Evolutionary conservation across 2,113 vertebrate species (phyloP), one percentile per base, ranked within the genome.

Genomic region (Spea bombifrons): DNA sequence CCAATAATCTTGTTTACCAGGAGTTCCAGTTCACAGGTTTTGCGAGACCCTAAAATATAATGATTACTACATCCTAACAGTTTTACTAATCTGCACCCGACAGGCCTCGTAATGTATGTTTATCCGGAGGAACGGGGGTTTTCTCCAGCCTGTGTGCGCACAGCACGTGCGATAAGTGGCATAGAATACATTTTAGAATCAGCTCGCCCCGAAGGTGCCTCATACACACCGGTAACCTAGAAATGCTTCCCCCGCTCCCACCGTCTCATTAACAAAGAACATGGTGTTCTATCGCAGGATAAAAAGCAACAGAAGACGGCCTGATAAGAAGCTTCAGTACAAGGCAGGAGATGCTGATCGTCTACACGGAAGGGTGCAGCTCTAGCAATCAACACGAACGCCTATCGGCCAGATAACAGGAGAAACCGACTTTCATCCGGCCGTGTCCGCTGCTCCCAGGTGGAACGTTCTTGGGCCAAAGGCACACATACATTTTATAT

Each of bases 381-480:
- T 43, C 5, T 15, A 7, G 9, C 53, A 70, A 77, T 49, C 68
- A 78, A 71, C 67, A 71, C 46, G 47, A 16, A 5, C 15, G 5
- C 59, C 3, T 71, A 71, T 78, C 76, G 50, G 52, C 1, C 46
- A n/a, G 68, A 78, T 78, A 71, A 78, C 46, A 13, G 57, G 3
- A 70, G 7, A 47, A 45, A 71, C 65, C 71, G 70, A 70, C 53
- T 71, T 64, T 76, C 48, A 59, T 76, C 53, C 12, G n/a, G 67
- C 67, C 44, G 12, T 6, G 5, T 49, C 52, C 61, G 30, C 49
- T 67, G 49, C 57, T 63, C 66, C 44, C 53, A 45, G 13, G 30
- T 63, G 48, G 43, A 16, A 69, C 55, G 71, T 71, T 65, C 67
- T 15, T 9, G 10, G 8, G 12, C 57, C 13, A 46, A 52, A 49